phyloP scores from a whole-genome alignment of 2,113 vertebrate genomes.

The Megatriorchis doriae region DNA sequence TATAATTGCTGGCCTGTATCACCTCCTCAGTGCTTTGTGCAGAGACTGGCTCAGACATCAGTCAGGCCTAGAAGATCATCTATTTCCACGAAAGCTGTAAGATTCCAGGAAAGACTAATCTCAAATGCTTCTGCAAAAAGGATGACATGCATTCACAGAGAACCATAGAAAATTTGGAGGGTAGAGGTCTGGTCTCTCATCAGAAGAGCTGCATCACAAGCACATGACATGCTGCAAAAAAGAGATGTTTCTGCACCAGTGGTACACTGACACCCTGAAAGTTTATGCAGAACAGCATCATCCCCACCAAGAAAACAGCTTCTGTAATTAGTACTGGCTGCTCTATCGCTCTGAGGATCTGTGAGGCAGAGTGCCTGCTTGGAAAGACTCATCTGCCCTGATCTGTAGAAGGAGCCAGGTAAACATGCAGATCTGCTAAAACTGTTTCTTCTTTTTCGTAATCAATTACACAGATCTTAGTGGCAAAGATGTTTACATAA shows the following conservation, averaged over 20 bases:
- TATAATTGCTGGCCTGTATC: neutral
- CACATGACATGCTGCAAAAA: neutral
- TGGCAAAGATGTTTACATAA: constrained; percentile 30
- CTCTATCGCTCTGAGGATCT: accelerated
- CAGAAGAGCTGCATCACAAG: neutral
- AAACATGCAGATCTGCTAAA: neutral
- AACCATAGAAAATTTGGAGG: neutral
- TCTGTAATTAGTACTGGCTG: neutral
- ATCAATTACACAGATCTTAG: neutral
- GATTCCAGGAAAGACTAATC: neutral
- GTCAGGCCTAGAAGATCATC: neutral
- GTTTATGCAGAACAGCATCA: neutral
- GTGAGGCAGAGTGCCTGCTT: neutral
- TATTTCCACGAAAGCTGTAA: neutral
- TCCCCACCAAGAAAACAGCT: neutral
- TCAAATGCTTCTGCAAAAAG: neutral
- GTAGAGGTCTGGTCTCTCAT: neutral
- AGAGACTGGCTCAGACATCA: neutral
- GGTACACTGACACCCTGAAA: neutral
- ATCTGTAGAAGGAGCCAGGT: neutral
- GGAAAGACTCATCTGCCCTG: neutral
- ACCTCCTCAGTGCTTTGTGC: neutral
- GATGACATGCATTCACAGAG: neutral
- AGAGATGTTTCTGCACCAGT: neutral
- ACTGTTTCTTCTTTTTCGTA: neutral